Conservation (phyloP, 2,797 vertebrate genomes). For the Ibycter americanus region DNA sequence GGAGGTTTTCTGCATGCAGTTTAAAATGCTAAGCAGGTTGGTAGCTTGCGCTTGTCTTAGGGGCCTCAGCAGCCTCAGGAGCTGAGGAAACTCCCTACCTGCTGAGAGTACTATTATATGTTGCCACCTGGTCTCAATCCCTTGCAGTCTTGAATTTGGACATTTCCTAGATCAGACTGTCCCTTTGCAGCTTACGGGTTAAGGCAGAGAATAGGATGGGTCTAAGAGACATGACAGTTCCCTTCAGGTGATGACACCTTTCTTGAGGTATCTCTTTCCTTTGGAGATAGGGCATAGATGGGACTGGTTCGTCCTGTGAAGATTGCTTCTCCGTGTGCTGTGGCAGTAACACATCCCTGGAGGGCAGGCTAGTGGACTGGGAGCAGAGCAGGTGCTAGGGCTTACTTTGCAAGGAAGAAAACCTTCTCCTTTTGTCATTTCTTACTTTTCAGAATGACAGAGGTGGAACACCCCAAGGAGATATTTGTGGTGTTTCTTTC, state of each 20-base stretch:
- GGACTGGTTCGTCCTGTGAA: background rate
- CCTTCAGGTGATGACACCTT: background rate
- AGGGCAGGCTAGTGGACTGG: background rate
- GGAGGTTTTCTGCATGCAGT: background rate
- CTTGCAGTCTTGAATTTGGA: background rate
- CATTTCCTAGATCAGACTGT: background rate
- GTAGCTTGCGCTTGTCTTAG: background rate
- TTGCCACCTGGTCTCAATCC: background rate
- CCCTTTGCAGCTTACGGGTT: background rate
- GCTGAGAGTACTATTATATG: background rate
- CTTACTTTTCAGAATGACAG: background rate
- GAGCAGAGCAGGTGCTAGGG: background rate
- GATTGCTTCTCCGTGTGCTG: background rate
- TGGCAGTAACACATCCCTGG: background rate
- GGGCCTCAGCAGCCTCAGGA: background rate
- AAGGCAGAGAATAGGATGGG: background rate
- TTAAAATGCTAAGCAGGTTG: background rate
- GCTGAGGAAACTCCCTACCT: background rate
- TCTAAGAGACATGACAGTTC: background rate
- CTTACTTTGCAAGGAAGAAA: background rate
- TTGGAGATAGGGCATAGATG: background rate
- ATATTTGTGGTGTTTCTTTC: background rate
- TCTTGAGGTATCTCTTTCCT: background rate
- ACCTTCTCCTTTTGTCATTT: background rate
- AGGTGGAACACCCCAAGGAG: background rate